Evolutionary conservation across 2,888 invertebrate species (phyloP).

Genomic region (Campopleginae sp.): DNA sequence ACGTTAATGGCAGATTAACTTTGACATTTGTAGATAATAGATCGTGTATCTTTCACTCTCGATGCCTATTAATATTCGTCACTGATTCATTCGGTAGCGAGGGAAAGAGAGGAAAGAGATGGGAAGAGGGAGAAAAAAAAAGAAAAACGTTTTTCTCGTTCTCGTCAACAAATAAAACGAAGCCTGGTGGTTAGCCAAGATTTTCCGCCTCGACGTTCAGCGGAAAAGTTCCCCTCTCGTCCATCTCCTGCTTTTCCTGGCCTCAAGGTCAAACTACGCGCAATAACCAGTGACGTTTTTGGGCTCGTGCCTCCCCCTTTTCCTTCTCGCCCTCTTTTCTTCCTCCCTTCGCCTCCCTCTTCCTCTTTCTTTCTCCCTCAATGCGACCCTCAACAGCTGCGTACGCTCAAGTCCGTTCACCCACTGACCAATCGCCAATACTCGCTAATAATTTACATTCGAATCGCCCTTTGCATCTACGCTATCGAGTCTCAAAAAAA

Average conservation of each 20-base stretch:
- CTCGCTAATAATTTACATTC: slow-evolving; percentile 8
- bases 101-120: slow-evolving; percentile 12
- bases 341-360: background rate
- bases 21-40: slow-evolving; percentile 48
- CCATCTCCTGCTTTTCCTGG: slow-evolving; percentile 69
- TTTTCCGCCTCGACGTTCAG: slow-evolving; percentile 34
- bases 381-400: background rate
- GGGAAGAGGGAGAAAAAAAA: background rate
- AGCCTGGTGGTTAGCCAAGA: slow-evolving; percentile 68
- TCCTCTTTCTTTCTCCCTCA: slow-evolving; percentile 17
- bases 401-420: slow-evolving; percentile 31
- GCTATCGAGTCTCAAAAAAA: background rate
- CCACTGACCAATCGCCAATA: slow-evolving; percentile 29
- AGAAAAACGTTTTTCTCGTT: background rate
- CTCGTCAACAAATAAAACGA: slow-evolving; percentile 64
- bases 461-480: background rate
- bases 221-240: slow-evolving; percentile 37
- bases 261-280: slow-evolving; percentile 70
- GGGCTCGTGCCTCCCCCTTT: slow-evolving; percentile 45
- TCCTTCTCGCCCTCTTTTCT: background rate
- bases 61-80: slow-evolving; percentile 37
- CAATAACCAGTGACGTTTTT: slow-evolving; percentile 62
- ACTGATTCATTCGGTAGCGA: slow-evolving; percentile 18
- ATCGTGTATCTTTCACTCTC: slow-evolving; percentile 18
- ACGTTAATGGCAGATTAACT: slow-evolving; percentile 45